phyloP scores from a whole-genome alignment of 2,113 vertebrate species.

The Xerus inauris region DNA sequence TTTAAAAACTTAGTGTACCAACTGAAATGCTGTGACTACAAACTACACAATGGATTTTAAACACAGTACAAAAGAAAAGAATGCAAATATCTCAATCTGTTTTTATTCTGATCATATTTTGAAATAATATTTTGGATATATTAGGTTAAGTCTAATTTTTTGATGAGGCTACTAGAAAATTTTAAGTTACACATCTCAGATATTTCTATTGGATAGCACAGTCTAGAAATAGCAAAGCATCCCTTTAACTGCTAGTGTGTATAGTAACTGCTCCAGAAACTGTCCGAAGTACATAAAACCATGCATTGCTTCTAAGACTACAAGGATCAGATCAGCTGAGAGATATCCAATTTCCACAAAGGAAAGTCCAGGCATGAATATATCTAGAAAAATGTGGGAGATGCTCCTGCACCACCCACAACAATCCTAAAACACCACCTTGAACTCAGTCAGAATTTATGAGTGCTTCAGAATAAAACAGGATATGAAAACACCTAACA shows the following conservation, averaged over 20 bases:
- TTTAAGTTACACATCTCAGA: background rate
- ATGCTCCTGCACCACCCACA: background rate
- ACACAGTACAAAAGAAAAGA: background rate
- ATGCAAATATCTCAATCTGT: background rate
- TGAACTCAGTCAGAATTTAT: background rate
- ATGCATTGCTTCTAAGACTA: background rate
- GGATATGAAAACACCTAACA: background rate
- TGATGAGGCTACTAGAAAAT: background rate
- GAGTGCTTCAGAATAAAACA: conserved; percentile 8
- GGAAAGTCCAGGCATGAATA: background rate
- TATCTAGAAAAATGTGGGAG: background rate
- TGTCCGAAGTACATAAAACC: background rate
- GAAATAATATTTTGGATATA: conserved; percentile 15
- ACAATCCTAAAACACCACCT: too few relatives aligned
- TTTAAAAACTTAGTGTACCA: background rate
- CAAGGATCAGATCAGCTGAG: background rate
- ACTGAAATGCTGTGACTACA: background rate
- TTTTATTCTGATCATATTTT: conserved; percentile 22
- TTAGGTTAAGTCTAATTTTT: background rate
- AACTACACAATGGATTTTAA: background rate
- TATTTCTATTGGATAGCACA: background rate
- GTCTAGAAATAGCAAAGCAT: background rate
- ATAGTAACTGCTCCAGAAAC: background rate
- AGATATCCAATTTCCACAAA: background rate
- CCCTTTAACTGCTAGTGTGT: background rate